Conservation (phyloP, 2,797 vertebrate genomes). For the Rhincodon typus region DNA sequence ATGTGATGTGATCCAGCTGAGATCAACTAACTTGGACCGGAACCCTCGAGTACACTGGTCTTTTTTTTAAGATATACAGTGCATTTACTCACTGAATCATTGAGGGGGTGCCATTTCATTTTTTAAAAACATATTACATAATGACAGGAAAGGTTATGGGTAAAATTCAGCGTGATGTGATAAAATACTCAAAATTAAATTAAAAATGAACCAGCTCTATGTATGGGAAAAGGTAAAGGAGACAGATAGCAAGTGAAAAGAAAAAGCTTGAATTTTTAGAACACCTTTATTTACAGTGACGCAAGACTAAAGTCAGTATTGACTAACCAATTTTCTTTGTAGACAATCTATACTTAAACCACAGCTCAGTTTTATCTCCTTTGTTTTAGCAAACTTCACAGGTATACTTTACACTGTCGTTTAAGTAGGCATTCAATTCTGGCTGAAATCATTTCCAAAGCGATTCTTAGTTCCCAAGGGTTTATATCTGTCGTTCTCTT, state of each 20-base stretch:
- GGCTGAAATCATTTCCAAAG: not conserved
- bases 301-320: not conserved
- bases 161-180: not conserved
- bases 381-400: not conserved
- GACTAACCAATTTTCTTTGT: not conserved
- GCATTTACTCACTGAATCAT: not conserved
- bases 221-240: not conserved
- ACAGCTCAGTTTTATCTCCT: not conserved
- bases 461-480: not conserved
- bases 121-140: not conserved
- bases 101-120: not conserved
- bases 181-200: not conserved
- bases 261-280: not conserved
- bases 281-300: not conserved
- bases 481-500: too few species aligned
- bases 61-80: not conserved
- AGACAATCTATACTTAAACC: not conserved
- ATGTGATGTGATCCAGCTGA: not conserved
- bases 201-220: not conserved
- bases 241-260: not conserved
- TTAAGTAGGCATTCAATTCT: not conserved
- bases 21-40: not conserved
- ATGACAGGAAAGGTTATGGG: not conserved
- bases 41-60: not conserved
- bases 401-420: not conserved